These are phyloP conservation scores for Limnephilus lunatus DNA, from an alignment of 2,888 invertebrate genomes.

Conservation along the genomic window DNA sequence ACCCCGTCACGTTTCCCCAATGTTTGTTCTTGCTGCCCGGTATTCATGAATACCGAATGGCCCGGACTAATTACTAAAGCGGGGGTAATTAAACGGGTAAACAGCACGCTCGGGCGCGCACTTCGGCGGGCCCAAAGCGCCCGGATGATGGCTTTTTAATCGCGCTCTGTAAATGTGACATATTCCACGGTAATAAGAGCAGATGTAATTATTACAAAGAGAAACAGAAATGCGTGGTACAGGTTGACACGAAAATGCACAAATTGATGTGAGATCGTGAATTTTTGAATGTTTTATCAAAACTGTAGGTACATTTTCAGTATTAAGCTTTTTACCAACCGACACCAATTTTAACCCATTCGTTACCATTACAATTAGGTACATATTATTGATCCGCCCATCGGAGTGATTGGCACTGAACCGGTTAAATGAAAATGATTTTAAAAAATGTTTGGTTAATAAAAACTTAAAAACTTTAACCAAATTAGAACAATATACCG, in stretches of 20 bases:
- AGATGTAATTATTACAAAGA: background rate
- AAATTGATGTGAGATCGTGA: background rate
- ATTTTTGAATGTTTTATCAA: too few species aligned
- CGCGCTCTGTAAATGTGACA: slow-evolving; percentile 52
- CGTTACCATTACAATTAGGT: too few species aligned
- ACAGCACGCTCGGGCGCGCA: slow-evolving; percentile 61
- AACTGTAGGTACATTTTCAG: too few species aligned
- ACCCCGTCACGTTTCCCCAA: slow-evolving; percentile 47
- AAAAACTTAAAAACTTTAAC: background rate
- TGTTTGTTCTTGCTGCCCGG: slow-evolving; percentile 45
- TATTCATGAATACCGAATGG: slow-evolving; percentile 56
- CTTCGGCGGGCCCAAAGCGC: slow-evolving; percentile 37
- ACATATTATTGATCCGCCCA: too few species aligned
- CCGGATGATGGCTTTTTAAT: slow-evolving; percentile 65
- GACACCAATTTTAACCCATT: too few species aligned
- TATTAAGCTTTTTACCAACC: too few species aligned
- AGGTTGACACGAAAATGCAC: background rate
- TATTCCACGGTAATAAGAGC: slow-evolving; percentile 38
- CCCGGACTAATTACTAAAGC: slow-evolving; percentile 62
- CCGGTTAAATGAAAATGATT: too few species aligned
- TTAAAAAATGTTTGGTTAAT: background rate
- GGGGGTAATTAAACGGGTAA: slow-evolving; percentile 65
- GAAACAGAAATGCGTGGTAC: background rate
- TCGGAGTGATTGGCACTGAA: too few species aligned
- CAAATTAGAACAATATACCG: background rate